Base-by-base conservation (phyloP, 2,113 vertebrate genomes). In the Carassius carassius region DNA sequence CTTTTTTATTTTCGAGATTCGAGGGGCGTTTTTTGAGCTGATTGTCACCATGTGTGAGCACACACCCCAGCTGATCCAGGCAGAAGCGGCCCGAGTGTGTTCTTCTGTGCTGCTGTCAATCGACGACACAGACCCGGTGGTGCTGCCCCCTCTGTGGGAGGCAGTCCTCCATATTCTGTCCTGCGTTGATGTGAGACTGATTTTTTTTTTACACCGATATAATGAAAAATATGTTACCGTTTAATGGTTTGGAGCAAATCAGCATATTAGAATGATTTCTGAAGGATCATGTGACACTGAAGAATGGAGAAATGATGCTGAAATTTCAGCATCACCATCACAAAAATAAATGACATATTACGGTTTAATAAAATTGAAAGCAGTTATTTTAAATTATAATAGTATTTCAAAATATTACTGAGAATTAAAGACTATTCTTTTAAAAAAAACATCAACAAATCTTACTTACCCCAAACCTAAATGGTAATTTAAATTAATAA, bases 91-190 rank as follows among this genome's bases (percentile, higher is more conserved):
- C 4, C 94, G 94, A 82, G 92, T 95, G 86, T 98, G 97, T 89
- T 94, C 96, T 0, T 91, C 96, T 23, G 96, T 99, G 80, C 95
- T 99, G 37, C 95, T 98, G 37, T 96, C 92, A 86, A 96, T 99
- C 4, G 97, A 98, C 0, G 97, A 99, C 92, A 96, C 95, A 0
- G 98, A 99, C 88, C 97, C 98, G 2, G 56, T 95, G 9, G 98
- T 98, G 67, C 95, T 98, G 87, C 96, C 96, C 0, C 91, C 96
- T n/a, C 95, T 98, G 81, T 99, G 98, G 98, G 96, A 98, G 90
- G 96, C 97, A 10, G 95, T 97, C 0, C 96, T 99, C 51, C 94
- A 96, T 19, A 92, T 95, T 7, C 29, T 97, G 44, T 93, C 95
- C 35, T 95, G 94, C 11, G 32, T 98, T 86, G 93, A 97, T 90